Percentiles rank a stretch among this genome's conserved stretches.
phyloP scores from a whole-genome alignment of 2,113 vertebrate genomes.

The Megatriorchis doriae region DNA sequence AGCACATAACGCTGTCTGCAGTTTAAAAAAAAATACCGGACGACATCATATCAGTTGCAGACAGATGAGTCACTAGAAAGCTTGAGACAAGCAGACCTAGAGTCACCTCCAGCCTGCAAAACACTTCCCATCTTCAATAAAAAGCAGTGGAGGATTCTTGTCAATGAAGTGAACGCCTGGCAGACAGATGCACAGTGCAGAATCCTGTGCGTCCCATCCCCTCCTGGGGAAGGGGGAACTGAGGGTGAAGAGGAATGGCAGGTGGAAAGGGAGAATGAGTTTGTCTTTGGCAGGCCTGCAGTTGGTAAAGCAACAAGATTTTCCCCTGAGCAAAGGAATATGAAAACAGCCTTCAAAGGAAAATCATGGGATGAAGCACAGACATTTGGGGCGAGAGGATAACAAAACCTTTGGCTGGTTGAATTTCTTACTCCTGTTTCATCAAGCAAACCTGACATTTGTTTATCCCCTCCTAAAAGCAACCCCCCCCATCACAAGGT shows the following conservation, averaged over 20 bases:
- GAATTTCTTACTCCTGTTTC: background rate
- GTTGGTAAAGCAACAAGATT: background rate
- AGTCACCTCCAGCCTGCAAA: conserved; percentile 61
- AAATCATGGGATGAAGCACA: background rate
- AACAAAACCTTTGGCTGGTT: background rate
- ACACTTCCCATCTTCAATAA: background rate
- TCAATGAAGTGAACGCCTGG: background rate
- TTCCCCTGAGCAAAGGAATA: background rate
- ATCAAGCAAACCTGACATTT: background rate
- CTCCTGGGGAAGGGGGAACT: background rate
- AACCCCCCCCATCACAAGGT: background rate
- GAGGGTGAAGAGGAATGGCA: fast-evolving
- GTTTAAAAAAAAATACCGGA: background rate
- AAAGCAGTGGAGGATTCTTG: background rate
- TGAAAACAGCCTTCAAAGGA: background rate
- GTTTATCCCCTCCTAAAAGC: background rate
- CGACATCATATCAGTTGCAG: conserved; percentile 23
- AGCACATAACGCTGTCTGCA: background rate
- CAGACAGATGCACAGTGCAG: background rate
- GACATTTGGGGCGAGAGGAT: background rate
- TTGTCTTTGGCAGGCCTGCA: background rate
- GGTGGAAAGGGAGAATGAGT: background rate
- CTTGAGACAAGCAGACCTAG: conserved; percentile 23
- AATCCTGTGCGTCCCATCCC: fast-evolving
- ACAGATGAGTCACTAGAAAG: conserved; percentile 61